Evolutionary conservation across 2,888 invertebrate species (phyloP), one percentile per base, ranked within the genome.

Genomic region (Gymnosoma rotundatum): DNA sequence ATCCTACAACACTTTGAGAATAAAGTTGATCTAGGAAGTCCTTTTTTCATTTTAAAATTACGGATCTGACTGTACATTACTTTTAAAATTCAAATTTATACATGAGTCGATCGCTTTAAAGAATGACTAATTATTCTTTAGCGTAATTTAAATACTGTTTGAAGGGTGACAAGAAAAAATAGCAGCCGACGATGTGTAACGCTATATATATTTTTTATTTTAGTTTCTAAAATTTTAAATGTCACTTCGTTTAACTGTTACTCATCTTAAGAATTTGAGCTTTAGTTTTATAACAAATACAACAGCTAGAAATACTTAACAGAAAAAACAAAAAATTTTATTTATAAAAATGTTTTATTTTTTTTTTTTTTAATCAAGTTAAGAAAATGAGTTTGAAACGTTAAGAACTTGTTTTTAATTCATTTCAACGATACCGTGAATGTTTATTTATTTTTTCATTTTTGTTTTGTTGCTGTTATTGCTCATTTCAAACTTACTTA

Each of bases 321-420:
- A 36, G 48, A 42, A 81, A 56, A 56, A 67, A 48, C 25, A 67
- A n/a, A 18, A n/a, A 16, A 69, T 16, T 42, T 64, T 63, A 52
- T 66, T 69, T 75, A 74, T 64, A 78, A 72, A 72, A 12, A 5
- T 63, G 0, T 63, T 73, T 63, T 73, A 5, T 32, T 32, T 32
- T 5, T 32, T 32, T 32, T 5, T 2, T 32, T 38, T 64, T 61
- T 64, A 74, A 70, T 21, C 78, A 84, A 82, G 76, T 74, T 74
- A 81, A 78, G 78, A 84, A 84, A 81, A 84, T 81, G 50, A 84
- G 66, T 84, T 81, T 81, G 69, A 70, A 81, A 80, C 38, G 61
- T 69, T 80, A 70, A 81, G 78, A 81, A 81, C 84, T 84, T 81
- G 81, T 81, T 84, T 84, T 84, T 84, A 84, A 84, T 81, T 81